These are phyloP conservation scores for Nannoperca obscura DNA, from an alignment of 2,797 vertebrate genomes.

Conservation along the genomic window DNA sequence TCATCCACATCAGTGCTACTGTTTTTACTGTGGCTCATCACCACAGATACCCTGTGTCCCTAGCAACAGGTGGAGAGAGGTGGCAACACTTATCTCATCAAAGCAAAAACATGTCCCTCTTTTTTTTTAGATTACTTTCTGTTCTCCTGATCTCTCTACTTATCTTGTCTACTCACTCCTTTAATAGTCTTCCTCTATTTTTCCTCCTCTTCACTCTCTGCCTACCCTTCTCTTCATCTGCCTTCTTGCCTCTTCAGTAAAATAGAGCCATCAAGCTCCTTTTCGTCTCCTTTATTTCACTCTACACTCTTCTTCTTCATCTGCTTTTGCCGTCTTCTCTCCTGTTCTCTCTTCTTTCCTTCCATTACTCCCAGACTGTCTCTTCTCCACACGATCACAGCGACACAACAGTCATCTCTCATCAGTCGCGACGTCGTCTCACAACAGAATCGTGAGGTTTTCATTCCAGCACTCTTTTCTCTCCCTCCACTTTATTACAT, in stretches of 20 bases:
- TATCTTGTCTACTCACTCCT: constrained; percentile 28
- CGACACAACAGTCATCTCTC: constrained; percentile 54
- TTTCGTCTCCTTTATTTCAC: constrained; percentile 10
- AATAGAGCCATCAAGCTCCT: constrained; percentile 42
- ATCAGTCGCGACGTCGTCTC: constrained; percentile 48
- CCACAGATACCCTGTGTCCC: constrained; percentile 29
- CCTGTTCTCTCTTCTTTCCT: neutral
- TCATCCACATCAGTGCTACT: constrained; percentile 23
- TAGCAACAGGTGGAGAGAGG: constrained; percentile 64
- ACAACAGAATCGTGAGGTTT: constrained; percentile 24
- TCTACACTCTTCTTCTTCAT: constrained; percentile 17
- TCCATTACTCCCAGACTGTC: constrained; percentile 42
- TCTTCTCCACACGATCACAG: constrained; percentile 51
- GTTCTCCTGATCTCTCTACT: constrained; percentile 16
- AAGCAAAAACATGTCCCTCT: constrained; percentile 24
- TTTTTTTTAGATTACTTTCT: constrained; percentile 4
- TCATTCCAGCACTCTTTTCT: neutral
- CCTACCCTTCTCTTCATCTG: constrained; percentile 39
- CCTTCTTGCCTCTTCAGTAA: constrained; percentile 28
- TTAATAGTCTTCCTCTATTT: constrained; percentile 34
- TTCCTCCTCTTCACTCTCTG: constrained; percentile 47
- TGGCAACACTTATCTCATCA: constrained; percentile 39
- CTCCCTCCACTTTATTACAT: constrained; percentile 9
- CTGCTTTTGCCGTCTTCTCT: constrained; percentile 24
- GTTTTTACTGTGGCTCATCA: constrained; percentile 31